Base-by-base conservation (phyloP, 92 coral and sea anemone species). In the Bergia sp. region DNA sequence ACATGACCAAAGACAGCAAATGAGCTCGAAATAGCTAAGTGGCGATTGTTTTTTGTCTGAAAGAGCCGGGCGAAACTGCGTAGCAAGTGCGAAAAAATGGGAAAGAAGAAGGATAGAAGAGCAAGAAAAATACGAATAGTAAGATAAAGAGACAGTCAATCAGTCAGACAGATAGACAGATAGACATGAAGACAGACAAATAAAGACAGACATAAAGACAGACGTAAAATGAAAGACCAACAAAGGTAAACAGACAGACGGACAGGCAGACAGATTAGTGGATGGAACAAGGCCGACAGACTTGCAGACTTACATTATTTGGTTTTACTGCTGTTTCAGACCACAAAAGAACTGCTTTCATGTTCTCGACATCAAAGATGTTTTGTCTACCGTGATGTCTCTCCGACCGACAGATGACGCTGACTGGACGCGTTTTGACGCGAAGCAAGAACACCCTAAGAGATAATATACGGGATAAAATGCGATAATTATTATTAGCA, bases 391-490 rank as follows among this genome's bases (percentile, higher is more conserved):
- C 76, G 76, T 72, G 76, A 36, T 8, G 40, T 72, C 76, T 72
- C 76, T 72, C 76, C 39, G 76, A 36, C 76, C 76, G 76, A 72
- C 76, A 72, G 76, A 72, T 72, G 76, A 72, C 13, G 40, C 41
- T 5, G 16, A 72, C 76, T 72, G 76, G 76, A 36, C 76, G 16
- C 76, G 10, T 9, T 72, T 72, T 72, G 43, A 23, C 15, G 39
- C 42, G 41, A 72, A 72, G 76, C 43, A 6, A 36, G 76, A 72
- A 5, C 76, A 72, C 76, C 76, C 76, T 0, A 72, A 36, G 69
- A 23, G 23, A 21, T 61, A 16, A 61, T 1, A 61, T 61, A 61
- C 1, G 29, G 29, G 29, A 29, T 29, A 29, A 29, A 29, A 29
- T 29, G 29, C 29, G 29, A 29, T 29, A 29, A 29, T 29, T 29